Evolutionary conservation across 2,797 vertebrate species (phyloP), one percentile per base, ranked within the genome.

Genomic region (Sebastes ruberrimus): DNA sequence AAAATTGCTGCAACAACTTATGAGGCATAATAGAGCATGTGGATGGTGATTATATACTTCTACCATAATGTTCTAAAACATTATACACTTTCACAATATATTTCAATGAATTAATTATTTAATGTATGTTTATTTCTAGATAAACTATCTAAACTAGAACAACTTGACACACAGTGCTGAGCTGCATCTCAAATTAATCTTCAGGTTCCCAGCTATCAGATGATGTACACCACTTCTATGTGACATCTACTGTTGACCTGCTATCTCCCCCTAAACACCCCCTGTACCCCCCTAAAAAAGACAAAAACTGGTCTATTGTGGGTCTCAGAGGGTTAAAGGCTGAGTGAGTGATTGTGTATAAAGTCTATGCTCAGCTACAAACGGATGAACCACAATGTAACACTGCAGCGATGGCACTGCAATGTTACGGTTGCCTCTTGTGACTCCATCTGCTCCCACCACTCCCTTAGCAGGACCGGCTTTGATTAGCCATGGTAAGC

Each of bases 401-500:
- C 56, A 62, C 42, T 70, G 25, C 9, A 33, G 23, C 5, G 10
- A 81, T 32, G 59, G 33, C 25, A 62, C 65, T 78, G 33, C 53
- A 33, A 55, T 57, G 49, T 57, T 70, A 60, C 7, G 18, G 59
- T 14, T 52, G 33, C 46, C 63, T 33, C 13, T 4, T 30, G 55
- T 1, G 57, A 55, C 72, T 82, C 71, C 2, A n/a, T 59, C 63
- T 57, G 49, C 76, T 64, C 20, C 62, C 32, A 23, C 35, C 22
- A 6, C 32, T 63, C 66, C 35, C 56, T 23, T 13, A 9, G 55
- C 71, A 65, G 42, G 23, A 64, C 49, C n/a, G 22, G 57, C 75
- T 67, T 81, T 49, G 78, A 80, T 89, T 76, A 80, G 33, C 55
- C 65, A 69, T 3, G 38, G 35, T 68, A 84, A 90, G 81, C 77